A percentile compares a stretch with the other conserved stretches of the same genome.
Conservation (phyloP, 1,140 invertebrate species). For the Platorchestia sp. region DNA sequence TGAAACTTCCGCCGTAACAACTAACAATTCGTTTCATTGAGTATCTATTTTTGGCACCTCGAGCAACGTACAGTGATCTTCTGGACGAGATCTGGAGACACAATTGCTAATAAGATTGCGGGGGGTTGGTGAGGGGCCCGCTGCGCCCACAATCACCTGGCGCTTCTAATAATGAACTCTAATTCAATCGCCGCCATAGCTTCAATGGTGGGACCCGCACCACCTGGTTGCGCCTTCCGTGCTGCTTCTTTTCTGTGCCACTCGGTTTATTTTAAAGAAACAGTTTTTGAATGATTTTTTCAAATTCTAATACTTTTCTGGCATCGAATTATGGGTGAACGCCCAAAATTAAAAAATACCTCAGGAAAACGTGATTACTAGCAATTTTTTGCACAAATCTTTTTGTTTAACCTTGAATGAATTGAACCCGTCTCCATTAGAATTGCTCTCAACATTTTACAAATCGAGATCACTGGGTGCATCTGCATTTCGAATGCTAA, state of each 20-base stretch:
- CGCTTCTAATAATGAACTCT: conserved; percentile 27
- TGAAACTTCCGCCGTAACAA: not conserved
- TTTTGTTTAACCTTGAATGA: too few relatives aligned
- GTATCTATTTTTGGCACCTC: not conserved
- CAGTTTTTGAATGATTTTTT: not conserved
- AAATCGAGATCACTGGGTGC: too few relatives aligned
- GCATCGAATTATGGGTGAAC: not conserved
- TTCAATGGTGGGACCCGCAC: not conserved
- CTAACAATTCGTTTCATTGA: not conserved
- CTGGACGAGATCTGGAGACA: not conserved
- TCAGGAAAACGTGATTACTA: too few relatives aligned
- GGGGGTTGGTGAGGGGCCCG: not conserved
- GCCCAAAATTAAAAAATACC: too few relatives aligned
- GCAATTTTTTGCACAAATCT: too few relatives aligned
- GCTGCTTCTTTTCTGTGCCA: not conserved
- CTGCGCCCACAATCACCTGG: not conserved
- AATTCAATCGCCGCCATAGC: not conserved
- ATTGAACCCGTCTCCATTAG: too few relatives aligned
- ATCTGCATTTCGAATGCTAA: too few relatives aligned
- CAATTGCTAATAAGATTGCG: conserved; percentile 19
- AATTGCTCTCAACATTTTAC: too few relatives aligned
- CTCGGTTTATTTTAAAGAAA: not conserved
- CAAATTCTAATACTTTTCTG: not conserved
- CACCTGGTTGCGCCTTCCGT: not conserved
- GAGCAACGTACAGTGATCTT: not conserved